Percentiles rank a stretch among this genome's conserved stretches.
Conservation (phyloP, 1,140 invertebrate species). For the Leptopilina boulardi region DNA sequence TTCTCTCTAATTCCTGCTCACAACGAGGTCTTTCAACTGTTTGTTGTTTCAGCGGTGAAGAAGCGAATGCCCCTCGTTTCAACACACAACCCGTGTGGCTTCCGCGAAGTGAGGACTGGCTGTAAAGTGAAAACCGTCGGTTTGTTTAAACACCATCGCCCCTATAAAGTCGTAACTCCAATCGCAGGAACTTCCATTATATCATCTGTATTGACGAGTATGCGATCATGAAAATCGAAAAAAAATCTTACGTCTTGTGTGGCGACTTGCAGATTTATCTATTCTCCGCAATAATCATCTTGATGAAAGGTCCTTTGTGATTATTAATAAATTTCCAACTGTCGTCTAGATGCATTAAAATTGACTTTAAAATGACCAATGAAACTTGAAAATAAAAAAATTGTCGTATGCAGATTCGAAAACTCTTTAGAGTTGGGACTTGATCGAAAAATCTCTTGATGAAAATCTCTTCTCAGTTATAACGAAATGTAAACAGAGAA, state of each 20-base stretch:
- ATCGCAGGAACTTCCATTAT: constrained; percentile 27
- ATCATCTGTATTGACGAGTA: background rate
- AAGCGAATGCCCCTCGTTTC: constrained; percentile 24
- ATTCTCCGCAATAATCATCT: background rate
- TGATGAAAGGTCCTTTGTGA: constrained; percentile 35
- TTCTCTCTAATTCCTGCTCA: constrained; percentile 2
- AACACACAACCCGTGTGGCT: constrained; percentile 25
- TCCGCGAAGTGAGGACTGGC: constrained; percentile 26
- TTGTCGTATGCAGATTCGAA: background rate
- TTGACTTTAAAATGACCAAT: constrained; percentile 56
- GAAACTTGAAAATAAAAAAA: background rate
- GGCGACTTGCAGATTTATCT: background rate
- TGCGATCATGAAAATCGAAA: background rate
- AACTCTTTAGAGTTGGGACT: background rate
- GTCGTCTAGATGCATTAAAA: constrained; percentile 62
- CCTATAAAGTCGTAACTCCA: constrained; percentile 9
- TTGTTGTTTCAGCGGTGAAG: constrained; percentile 22
- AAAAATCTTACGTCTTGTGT: background rate
- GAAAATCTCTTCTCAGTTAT: background rate
- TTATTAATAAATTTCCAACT: constrained; percentile 49
- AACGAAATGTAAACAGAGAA: background rate
- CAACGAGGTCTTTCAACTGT: constrained; percentile 27
- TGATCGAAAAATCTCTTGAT: constrained; percentile 32
- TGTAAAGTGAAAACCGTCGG: constrained; percentile 26
- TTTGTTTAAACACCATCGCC: constrained; percentile 13